Evolutionary conservation across 2,113 vertebrate genomes (phyloP).

Genomic region (Dermatemys mawii): DNA sequence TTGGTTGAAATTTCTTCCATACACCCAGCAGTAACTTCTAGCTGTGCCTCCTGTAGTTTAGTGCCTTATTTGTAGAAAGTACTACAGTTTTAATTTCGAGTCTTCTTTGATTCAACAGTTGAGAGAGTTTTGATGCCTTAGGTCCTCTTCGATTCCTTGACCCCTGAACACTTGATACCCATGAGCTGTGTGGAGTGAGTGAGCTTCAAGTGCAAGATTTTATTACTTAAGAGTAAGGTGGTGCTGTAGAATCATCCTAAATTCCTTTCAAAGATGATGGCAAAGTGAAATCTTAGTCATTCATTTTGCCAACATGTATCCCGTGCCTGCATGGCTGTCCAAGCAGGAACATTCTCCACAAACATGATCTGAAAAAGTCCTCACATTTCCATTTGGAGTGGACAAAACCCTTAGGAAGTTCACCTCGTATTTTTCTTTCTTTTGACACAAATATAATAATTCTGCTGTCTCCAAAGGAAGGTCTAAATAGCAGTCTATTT

Average conservation of each 20-base stretch:
- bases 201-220: not conserved
- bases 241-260: not conserved
- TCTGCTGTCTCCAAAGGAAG: not conserved
- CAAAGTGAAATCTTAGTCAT: not conserved
- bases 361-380: not conserved
- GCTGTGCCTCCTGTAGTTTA: not conserved
- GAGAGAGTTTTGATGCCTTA: not conserved
- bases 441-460: slow-evolving; percentile 11
- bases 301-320: not conserved
- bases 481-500: not conserved
- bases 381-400: not conserved
- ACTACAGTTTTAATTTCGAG: not conserved
- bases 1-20: not conserved
- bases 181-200: not conserved
- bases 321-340: not conserved
- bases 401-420: not conserved
- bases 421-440: not conserved
- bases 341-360: not conserved
- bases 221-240: not conserved
- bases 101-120: not conserved
- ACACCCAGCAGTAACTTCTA: not conserved
- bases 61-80: not conserved
- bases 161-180: not conserved
- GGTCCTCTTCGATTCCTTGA: not conserved
- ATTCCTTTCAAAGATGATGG: not conserved